Evolutionary conservation across 2,797 vertebrate genomes (phyloP), one percentile per base, ranked within the genome.

Genomic region (Hypotaenidia philippensis): DNA sequence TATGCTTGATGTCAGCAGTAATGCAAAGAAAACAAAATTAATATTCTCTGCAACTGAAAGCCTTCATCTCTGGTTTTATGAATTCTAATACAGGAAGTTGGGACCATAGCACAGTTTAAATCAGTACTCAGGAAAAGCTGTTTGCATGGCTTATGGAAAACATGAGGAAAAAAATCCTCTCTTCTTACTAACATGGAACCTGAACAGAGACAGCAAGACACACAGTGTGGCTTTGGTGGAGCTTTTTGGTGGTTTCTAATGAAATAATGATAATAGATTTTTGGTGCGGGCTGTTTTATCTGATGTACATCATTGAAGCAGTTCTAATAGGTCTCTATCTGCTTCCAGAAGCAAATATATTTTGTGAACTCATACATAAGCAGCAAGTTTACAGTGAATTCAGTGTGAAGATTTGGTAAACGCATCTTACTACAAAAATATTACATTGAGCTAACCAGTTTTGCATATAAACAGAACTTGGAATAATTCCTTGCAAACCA

Each of bases 391-490:
- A 68, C 59, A 38, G 18, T 80, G 56, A 75, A 69, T 72, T 75
- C 74, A 45, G 7, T 29, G 29, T 84, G 66, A 91, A 93, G 40
- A 50, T 89, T 94, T 69, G 88, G 31, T 56, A 84, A 97, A 86
- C 13, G 27, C 22, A 91, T 86, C n/a, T 71, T 90, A 44, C 55
- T 83, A 53, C 77, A 80, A 74, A 77, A 66, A 49, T 27, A 66
- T 38, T 94, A 38, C 27, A 69, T n/a, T 52, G 25, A 83, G 15
- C 16, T 87, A 66, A 75, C 55, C 76, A 63, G 25, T 87, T 96
- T 83, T 86, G 32, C 29, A n/a, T 76, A 82, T 21, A 71, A 81
- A 93, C 95, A 34, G 38, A 92, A 87, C 31, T 50, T 40, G 32
- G 27, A 90, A 70, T 44, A 56, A 60, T 38, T 79, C 83, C 49